Conservation (phyloP, 1,140 invertebrate genomes). For the Schlechtendalia chinensis region DNA sequence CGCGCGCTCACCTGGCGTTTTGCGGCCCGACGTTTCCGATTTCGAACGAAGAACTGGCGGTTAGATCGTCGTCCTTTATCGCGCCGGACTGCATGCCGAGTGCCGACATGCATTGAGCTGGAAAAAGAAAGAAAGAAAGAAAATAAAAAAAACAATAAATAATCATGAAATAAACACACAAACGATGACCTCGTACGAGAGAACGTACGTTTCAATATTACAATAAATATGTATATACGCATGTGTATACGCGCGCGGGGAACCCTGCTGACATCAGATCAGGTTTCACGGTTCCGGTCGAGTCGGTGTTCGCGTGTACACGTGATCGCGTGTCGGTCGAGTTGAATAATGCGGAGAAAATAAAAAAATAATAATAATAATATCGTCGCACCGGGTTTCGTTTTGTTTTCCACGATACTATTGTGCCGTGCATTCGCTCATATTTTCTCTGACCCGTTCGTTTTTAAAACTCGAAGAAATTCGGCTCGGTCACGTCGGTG, state of each 20-base stretch:
- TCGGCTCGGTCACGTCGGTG: no score
- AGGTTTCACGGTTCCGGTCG: conserved; percentile 16
- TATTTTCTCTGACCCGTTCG: no score
- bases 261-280: conserved; percentile 25
- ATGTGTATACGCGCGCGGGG: no score
- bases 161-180: conserved; percentile 36
- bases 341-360: no score
- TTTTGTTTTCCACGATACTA: no score
- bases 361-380: no score
- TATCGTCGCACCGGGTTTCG: neutral
- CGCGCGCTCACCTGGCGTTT: conserved; percentile 59
- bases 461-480: no score
- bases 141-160: no score
- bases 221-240: no score
- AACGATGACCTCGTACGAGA: neutral
- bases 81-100: conserved; percentile 73
- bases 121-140: conserved; percentile 55
- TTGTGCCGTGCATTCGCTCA: no score
- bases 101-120: conserved; percentile 66
- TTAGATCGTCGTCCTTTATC: conserved; percentile 68
- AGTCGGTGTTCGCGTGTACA: conserved; percentile 3
- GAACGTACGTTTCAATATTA: conserved; percentile 1
- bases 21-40: conserved; percentile 70
- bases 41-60: conserved; percentile 74
- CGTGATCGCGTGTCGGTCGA: neutral